Evolutionary conservation across 1,140 invertebrate genomes (phyloP), one percentile per base, ranked within the genome.

Genomic region (Drosophila willistoni): DNA sequence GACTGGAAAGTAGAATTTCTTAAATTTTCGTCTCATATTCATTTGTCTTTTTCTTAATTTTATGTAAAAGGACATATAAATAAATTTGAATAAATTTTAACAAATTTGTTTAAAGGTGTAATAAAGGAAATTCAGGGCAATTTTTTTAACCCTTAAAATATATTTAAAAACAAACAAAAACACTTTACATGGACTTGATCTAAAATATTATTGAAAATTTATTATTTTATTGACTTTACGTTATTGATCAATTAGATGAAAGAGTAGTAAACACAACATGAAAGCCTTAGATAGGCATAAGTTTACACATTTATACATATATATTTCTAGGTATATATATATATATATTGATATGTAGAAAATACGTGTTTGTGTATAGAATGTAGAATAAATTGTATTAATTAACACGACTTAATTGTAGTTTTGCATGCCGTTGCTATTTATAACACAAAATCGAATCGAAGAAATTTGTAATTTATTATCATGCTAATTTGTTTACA

Each of bases 401-500:
- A 62, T 62, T 62, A 62, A 64, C 63, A 70, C 29, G 4, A 29
- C 13, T 56, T 25, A 68, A 75, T 68, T 78, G 44, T 19, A 78
- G 41, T 68, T 77, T 29, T 57, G 55, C 54, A 41, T 42, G 41
- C 51, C 36, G 12, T 1, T 67, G 69, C 17, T 77, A 76, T 70
- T 57, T 57, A 34, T 56, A 77, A 22, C 5, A 10, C 2, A 17
- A 36, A 22, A 68, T 54, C 57, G 7, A 41, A 42, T 22, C 10
- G 25, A 55, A 42, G 22, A 57, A 47, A 54, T 65, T 79, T 57
- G 67, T 54, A 78, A 75, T 67, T 83, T 67, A 70, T 25, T 54
- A 51, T 44, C 36, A 7, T 34, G 78, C 54, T 79, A 87, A 85
- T 76, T 84, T 69, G 33, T 79, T 82, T 73, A 82, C 71, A 51